Evolutionary conservation across 2,797 vertebrate species (phyloP).

Genomic region (Microctenopoma lineatum): DNA sequence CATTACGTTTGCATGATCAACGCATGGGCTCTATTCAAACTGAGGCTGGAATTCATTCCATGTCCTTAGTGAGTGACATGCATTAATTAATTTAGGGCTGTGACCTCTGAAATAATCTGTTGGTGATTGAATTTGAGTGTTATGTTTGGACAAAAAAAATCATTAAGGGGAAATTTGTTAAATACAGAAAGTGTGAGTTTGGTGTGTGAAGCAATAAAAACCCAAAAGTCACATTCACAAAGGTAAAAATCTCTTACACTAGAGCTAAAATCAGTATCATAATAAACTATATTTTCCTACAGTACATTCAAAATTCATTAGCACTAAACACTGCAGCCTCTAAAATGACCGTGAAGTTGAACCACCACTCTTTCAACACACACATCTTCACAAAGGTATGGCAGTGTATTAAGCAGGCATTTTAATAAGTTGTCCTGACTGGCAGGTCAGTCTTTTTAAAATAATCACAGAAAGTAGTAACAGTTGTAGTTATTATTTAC

Average conservation of each 20-base stretch:
- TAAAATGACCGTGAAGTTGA: not conserved
- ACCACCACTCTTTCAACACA: not conserved
- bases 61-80: slow-evolving; percentile 37
- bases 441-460: not conserved
- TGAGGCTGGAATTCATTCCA: slow-evolving; percentile 35
- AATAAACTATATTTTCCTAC: not conserved
- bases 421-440: not conserved
- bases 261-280: not conserved
- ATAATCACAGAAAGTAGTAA: not conserved
- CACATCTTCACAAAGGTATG: not conserved
- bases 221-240: not conserved
- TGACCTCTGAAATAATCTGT: slow-evolving; percentile 3
- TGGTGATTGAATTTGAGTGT: not conserved
- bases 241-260: not conserved
- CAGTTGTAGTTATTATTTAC: not conserved
- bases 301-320: not conserved
- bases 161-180: slow-evolving; percentile 2
- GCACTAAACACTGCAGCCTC: not conserved
- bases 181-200: not conserved
- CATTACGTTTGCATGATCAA: slow-evolving; percentile 54
- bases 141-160: not conserved
- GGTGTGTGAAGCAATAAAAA: not conserved
- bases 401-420: not conserved
- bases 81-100: slow-evolving; percentile 38
- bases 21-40: slow-evolving; percentile 39